These are phyloP conservation scores for Echinometra lucunter DNA, from an alignment of 53 echinoderm and acorn worm species.

Conservation along the genomic window DNA sequence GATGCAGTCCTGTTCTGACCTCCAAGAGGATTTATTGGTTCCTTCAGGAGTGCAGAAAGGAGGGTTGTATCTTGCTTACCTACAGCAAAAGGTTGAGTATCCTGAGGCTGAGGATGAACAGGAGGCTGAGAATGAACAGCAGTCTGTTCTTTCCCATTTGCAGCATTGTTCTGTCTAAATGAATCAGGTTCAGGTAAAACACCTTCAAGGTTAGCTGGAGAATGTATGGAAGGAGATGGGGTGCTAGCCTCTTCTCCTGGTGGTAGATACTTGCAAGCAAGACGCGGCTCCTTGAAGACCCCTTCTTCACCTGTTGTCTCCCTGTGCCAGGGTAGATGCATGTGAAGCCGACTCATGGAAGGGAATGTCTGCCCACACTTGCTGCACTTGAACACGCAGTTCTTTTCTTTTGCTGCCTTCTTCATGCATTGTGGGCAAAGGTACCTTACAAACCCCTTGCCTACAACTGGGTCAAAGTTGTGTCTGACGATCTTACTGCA, in stretches of 20 bases:
- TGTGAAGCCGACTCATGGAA: neutral
- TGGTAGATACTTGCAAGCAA: neutral
- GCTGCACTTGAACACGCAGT: conserved; percentile 52
- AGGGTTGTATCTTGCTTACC: neutral
- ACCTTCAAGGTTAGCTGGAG: neutral
- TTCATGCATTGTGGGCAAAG: conserved; percentile 12
- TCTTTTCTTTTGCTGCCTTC: neutral
- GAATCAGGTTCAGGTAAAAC: neutral
- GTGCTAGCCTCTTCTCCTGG: neutral
- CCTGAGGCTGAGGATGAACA: too few relatives aligned
- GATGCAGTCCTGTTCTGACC: neutral
- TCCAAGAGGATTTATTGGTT: neutral
- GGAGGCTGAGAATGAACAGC: neutral
- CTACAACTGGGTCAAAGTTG: conserved; percentile 12
- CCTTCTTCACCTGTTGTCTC: conserved; percentile 6
- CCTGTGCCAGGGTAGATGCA: conserved; percentile 58
- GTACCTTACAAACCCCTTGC: neutral
- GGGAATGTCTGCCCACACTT: conserved; percentile 51
- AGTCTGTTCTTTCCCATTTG: neutral
- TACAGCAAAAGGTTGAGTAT: neutral
- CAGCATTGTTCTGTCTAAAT: neutral
- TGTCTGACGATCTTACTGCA: conserved; percentile 7
- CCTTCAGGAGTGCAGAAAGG: neutral
- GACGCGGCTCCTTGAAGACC: conserved; percentile 39
- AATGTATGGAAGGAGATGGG: neutral